A percentile compares a stretch with the other conserved stretches of the same genome.
phyloP scores from a whole-genome alignment of 2,113 vertebrate species.

The Pantherophis guttatus region DNA sequence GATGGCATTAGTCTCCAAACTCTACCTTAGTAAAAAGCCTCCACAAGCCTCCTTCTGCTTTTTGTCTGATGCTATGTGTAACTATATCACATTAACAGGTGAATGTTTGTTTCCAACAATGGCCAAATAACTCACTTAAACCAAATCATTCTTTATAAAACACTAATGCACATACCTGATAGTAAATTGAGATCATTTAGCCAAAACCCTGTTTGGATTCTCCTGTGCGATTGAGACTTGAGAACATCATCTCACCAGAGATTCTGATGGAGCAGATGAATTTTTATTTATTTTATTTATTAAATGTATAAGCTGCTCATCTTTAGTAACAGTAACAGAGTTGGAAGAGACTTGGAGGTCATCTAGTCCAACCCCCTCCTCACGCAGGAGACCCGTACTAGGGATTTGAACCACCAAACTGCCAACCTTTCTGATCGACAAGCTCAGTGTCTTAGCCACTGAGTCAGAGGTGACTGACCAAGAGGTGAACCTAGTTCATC shows the following conservation, averaged over 20 bases:
- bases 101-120: background rate
- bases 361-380: no score
- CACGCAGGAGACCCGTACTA: no score
- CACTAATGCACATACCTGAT: background rate
- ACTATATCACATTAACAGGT: background rate
- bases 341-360: no score
- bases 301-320: background rate
- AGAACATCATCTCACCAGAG: background rate
- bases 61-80: background rate
- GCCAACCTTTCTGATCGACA: no score
- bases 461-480: background rate
- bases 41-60: background rate
- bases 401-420: no score
- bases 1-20: background rate
- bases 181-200: background rate
- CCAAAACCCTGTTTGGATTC: conserved; percentile 4
- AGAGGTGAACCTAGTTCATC: background rate
- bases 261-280: background rate
- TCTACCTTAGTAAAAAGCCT: background rate
- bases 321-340: no score
- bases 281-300: background rate
- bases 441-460: no score
- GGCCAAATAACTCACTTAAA: background rate
- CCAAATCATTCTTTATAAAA: background rate
- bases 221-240: background rate